Evolutionary conservation across 2,113 vertebrate genomes (phyloP), one percentile per base, ranked within the genome.

Genomic region (Coturnix japonica): DNA sequence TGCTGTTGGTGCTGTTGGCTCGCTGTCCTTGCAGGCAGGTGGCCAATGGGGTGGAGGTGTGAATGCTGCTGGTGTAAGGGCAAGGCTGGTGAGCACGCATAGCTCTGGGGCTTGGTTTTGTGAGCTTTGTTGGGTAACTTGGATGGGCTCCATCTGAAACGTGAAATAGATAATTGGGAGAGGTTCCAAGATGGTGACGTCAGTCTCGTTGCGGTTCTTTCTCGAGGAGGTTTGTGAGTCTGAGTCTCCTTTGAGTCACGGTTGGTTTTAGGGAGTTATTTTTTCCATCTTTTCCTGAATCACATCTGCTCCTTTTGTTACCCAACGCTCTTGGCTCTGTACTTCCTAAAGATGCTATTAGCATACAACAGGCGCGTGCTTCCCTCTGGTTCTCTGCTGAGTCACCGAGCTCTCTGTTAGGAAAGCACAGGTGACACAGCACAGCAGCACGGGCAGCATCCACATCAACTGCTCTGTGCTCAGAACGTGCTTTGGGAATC

Each of bases 351-450:
- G 57, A 37, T 3, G 37, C 30, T 14, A 17, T 5, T 8, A 56
- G 19, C 47, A 15, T 20, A 1, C 0, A 3, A 25, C 0, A 2
- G 33, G 60, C 0, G 2, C 11, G 26, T 10, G 13, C 64, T 84
- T 76, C 31, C 28, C 20, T 37, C 51, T 67, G 8, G 0, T n/a
- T 33, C 25, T 19, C 9, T 31, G 7, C 28, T 13, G 44, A 72
- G 2, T 44, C 26, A 35, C 15, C 2, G 5, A 46, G 72, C 43
- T 7, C 23, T 67, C 65, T 71, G 23, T 13, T 64, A 66, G 79
- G 31, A 41, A 71, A 15, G 26, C 63, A 11, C 64, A 64, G 44
- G 19, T 39, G 35, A 41, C 17, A 4, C 6, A 18, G 9, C 1
- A n/a, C 33, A 35, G 3, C 60, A 13, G 33, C 0, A 1, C 16